Evolutionary conservation across 1,140 invertebrate species (phyloP), one percentile per base, ranked within the genome.

Genomic region (Bombyx mandarina): DNA sequence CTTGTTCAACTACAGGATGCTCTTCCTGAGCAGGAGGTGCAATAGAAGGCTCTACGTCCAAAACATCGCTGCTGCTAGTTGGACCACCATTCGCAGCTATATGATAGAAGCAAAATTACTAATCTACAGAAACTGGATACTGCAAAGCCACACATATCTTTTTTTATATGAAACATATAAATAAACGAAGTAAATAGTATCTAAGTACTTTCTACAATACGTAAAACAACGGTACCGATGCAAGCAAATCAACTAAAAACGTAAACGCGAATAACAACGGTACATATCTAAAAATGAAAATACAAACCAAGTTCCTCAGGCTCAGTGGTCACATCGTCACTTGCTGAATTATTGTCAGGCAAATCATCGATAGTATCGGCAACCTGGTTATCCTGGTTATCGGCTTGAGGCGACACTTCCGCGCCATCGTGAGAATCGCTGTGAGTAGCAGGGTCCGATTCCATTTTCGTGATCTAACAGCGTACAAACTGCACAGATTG

Each of bases 361-460:
- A 77, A 66, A 63, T 88, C 82, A 49, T 67, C 73, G 60, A 73
- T 58, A 59, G 72, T 75, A 71, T 83, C 82, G 54, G 72, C 53
- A 7, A 69, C 64, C 66, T 79, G 79, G 63, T 76, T 79, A 73
- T 83, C 84, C 66, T 79, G 79, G 62, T 76, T 79, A 73, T 83
- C 84, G 59, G 71, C 75, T 65, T 81, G 69, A 65, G 81, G 80
- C 50, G 75, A 85, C 68, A 82, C 79, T 85, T 84, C 80, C 75
- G 77, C 85, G 80, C 87, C 82, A 86, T 85, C 84, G 62, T 79
- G 68, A 65, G 78, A 71, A 73, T 85, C 83, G 61, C 71, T 73
- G 49, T 80, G 82, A 56, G 85, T 62, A 60, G 72, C 79, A 51
- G 78, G 77, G 63, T 88, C 82, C 43, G 84, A 81, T 57, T 88